Conservation (phyloP, 2,888 invertebrate species). For the Aleiodes alternator region DNA sequence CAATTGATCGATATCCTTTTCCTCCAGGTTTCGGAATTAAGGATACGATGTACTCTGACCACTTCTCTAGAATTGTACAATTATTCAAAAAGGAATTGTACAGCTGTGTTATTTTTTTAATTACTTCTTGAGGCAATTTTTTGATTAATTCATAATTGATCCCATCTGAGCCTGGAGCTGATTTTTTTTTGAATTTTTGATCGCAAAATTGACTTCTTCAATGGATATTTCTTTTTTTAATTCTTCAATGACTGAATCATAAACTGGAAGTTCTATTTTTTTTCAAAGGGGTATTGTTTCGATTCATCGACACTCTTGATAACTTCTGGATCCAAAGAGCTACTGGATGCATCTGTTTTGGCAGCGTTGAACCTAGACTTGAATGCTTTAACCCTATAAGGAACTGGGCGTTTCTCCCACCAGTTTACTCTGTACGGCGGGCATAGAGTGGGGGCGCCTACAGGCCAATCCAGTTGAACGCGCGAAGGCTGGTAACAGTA, state of each 20-base stretch:
- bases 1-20: constrained; percentile 23
- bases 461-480: too few species aligned
- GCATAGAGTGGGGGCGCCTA: too few species aligned
- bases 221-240: background rate
- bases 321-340: background rate
- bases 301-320: background rate
- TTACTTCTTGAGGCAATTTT: background rate
- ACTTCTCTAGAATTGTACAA: background rate
- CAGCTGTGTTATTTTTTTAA: background rate
- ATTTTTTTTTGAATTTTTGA: constrained; percentile 12
- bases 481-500: too few species aligned
- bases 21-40: constrained; percentile 36
- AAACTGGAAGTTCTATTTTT: background rate
- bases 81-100: background rate
- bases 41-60: constrained; percentile 20
- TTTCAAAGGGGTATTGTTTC: background rate
- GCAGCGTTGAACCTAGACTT: background rate
- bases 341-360: background rate
- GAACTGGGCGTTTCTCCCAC: too few species aligned
- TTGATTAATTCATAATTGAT: background rate
- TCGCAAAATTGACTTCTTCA: background rate
- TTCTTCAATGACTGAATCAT: background rate
- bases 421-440: too few species aligned
- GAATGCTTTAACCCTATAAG: too few species aligned
- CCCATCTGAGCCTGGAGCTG: background rate